Conservation (phyloP, 2,888 invertebrate genomes). For the Abrostola triplasia region DNA sequence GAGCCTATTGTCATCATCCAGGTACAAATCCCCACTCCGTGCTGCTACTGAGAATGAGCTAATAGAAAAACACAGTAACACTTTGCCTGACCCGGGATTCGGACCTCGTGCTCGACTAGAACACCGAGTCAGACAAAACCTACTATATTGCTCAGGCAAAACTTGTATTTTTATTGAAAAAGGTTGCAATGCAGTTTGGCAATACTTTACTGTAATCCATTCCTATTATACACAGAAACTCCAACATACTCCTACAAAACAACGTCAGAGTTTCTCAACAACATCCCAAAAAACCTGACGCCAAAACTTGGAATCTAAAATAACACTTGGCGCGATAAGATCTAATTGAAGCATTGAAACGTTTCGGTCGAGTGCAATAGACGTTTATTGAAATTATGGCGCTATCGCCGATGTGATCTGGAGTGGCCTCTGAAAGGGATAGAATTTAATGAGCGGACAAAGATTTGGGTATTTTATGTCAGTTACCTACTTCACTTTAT, state of each 20-base stretch:
- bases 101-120: no score
- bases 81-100: no score
- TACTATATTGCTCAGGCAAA: no score
- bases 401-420: slow-evolving; percentile 72
- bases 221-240: no score
- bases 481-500: slow-evolving; percentile 27
- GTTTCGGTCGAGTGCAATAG: slow-evolving; percentile 60
- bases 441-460: slow-evolving; percentile 65
- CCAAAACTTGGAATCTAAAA: slow-evolving; percentile 42
- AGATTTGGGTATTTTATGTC: slow-evolving; percentile 54
- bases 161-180: no score
- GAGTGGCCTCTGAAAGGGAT: slow-evolving; percentile 64
- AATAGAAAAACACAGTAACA: no score
- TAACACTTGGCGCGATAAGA: slow-evolving; percentile 47
- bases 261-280: neutral
- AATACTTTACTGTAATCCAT: no score
- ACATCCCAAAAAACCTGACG: slow-evolving; percentile 16
- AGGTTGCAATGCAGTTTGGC: no score
- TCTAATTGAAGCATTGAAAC: slow-evolving; percentile 44
- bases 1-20: no score
- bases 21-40: no score
- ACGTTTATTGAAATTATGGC: slow-evolving; percentile 79
- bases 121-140: no score
- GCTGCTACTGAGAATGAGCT: no score
- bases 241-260: neutral